These are phyloP conservation scores for Sinocyclocheilus maitianheensis DNA, from an alignment of 2,113 vertebrate genomes.

Conservation along the genomic window DNA sequence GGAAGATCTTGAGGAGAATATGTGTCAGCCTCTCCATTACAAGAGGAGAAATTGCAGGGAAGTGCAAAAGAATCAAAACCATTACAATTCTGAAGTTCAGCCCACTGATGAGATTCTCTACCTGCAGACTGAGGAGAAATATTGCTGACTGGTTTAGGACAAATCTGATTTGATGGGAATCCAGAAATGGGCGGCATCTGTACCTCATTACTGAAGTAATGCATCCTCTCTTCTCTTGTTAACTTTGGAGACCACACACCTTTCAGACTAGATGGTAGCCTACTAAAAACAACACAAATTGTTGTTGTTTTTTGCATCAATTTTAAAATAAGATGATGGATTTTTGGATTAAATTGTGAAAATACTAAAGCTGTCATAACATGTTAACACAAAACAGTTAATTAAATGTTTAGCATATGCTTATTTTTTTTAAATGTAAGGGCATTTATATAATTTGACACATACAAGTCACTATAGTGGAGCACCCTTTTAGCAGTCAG, in stretches of 20 bases:
- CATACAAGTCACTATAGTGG: too few relatives aligned
- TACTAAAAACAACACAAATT: constrained; percentile 61
- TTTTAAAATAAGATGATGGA: neutral
- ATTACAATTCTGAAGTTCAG: constrained; percentile 55
- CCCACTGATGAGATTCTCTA: constrained; percentile 57
- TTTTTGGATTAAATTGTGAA: neutral
- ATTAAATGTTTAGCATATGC: neutral
- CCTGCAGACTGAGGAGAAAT: constrained; percentile 70
- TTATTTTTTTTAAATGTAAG: too few relatives aligned
- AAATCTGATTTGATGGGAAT: constrained; percentile 73
- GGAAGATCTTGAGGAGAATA: constrained; percentile 57
- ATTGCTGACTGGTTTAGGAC: constrained; percentile 69
- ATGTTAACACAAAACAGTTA: neutral
- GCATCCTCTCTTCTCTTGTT: constrained; percentile 70
- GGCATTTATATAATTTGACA: too few relatives aligned
- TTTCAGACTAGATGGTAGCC: constrained; percentile 77
- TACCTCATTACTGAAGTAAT: constrained; percentile 76
- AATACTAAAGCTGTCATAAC: neutral
- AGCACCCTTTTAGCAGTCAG: too few relatives aligned
- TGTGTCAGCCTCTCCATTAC: constrained; percentile 57
- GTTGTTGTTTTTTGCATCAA: too few relatives aligned
- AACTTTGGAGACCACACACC: constrained; percentile 80
- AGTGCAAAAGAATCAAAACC: constrained; percentile 57
- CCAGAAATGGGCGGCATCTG: constrained; percentile 72
- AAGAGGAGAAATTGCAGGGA: constrained; percentile 58